Conservation (phyloP, 1,140 invertebrate genomes). For the Nixonia krombeini region DNA sequence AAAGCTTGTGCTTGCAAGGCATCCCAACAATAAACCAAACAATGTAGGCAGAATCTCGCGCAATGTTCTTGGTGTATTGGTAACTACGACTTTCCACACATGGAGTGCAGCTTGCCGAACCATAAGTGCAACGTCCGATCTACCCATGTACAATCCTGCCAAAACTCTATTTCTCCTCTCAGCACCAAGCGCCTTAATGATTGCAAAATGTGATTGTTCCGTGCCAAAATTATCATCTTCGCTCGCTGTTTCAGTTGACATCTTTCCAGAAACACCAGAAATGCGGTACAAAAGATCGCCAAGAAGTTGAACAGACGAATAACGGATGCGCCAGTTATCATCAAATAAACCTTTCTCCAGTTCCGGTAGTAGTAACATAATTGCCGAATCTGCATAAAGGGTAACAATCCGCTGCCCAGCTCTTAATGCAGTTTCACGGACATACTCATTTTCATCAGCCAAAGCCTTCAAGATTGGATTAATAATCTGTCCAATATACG, state of each 20-base stretch:
- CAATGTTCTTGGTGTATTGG: conserved; percentile 96
- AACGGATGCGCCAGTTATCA: conserved; percentile 97
- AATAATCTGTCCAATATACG: conserved; percentile 97
- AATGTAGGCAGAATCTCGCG: conserved; percentile 96
- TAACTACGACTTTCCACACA: conserved; percentile 97
- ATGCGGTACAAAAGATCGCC: conserved; percentile 97
- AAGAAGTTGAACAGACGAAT: conserved; percentile 94
- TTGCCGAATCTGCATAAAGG: conserved; percentile 96
- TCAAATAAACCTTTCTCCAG: conserved; percentile 95
- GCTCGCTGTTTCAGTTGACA: conserved; percentile 97
- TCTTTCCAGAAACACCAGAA: conserved; percentile 97
- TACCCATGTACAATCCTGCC: conserved; percentile 96
- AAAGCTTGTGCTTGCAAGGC: conserved; percentile 94
- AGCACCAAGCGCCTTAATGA: conserved; percentile 88
- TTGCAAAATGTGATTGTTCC: conserved; percentile 94
- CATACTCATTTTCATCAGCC: conserved; percentile 99
- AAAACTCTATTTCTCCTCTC: conserved; percentile 94
- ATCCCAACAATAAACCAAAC: conserved; percentile 91
- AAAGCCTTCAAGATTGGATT: conserved; percentile 97
- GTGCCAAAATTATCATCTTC: conserved; percentile 99
- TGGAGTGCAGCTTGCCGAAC: conserved; percentile 97
- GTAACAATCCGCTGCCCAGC: conserved; percentile 98
- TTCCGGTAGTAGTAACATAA: conserved; percentile 93
- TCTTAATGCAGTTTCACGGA: conserved; percentile 95
- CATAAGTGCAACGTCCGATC: conserved; percentile 96